Conservation (phyloP, 1,140 invertebrate genomes). For the Drosophila nigromelanica region DNA sequence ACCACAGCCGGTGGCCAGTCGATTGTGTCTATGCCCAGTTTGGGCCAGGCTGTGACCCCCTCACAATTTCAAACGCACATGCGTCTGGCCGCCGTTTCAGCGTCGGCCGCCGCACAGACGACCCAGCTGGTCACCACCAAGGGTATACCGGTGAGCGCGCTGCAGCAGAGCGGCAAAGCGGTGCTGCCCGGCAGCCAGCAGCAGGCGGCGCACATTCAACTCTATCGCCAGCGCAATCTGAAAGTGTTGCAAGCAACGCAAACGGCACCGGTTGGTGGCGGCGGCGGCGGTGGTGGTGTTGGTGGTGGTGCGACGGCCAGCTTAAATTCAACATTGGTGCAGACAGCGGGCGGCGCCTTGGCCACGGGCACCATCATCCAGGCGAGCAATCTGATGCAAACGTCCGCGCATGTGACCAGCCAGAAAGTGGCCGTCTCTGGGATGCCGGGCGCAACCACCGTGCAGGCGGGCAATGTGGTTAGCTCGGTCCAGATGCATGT, state of each 20-base stretch:
- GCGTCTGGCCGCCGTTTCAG: slow-evolving; percentile 82
- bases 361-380: slow-evolving; percentile 72
- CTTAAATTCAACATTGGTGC: slow-evolving; percentile 61
- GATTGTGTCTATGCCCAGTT: slow-evolving; percentile 83
- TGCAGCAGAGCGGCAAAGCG: slow-evolving; percentile 83
- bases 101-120: slow-evolving; percentile 83
- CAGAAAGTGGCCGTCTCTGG: slow-evolving; percentile 81
- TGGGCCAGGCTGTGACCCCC: slow-evolving; percentile 79
- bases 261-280: slow-evolving; percentile 6
- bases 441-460: slow-evolving; percentile 60
- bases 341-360: slow-evolving; percentile 64
- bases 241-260: slow-evolving; percentile 79
- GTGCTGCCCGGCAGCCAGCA: slow-evolving; percentile 85
- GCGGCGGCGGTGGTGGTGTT: slow-evolving; percentile 15
- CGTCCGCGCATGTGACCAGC: slow-evolving; percentile 72
- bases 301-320: slow-evolving; percentile 10
- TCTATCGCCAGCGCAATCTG: slow-evolving; percentile 85
- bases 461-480: slow-evolving; percentile 63
- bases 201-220: slow-evolving; percentile 83
- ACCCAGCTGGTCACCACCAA: slow-evolving; percentile 82
- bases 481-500: slow-evolving; percentile 77
- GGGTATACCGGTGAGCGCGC: slow-evolving; percentile 81
- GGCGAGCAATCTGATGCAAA: slow-evolving; percentile 64
- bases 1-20: slow-evolving; percentile 81
- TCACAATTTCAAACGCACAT: slow-evolving; percentile 85